Conservation (phyloP, 2,888 invertebrate species). For the Trypoxylon attenuatum region DNA sequence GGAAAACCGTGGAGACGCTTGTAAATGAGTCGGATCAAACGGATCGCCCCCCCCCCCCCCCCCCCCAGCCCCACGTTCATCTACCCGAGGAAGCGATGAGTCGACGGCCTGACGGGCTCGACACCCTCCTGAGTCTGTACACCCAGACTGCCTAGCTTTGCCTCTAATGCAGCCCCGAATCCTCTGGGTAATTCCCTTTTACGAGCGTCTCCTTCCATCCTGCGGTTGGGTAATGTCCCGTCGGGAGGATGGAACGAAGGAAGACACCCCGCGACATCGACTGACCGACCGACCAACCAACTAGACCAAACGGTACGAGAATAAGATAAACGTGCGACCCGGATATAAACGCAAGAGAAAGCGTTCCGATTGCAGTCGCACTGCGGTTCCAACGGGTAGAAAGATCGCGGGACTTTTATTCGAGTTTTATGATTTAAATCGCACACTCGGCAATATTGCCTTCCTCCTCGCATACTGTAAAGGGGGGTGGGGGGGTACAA, state of each 20-base stretch:
- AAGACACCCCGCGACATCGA: too few relatives aligned
- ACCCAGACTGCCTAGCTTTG: too few relatives aligned
- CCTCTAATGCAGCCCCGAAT: too few relatives aligned
- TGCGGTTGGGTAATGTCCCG: background rate
- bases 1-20: slow-evolving; percentile 9
- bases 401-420: slow-evolving; percentile 64
- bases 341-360: background rate
- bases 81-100: too few relatives aligned
- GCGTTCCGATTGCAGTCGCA: background rate
- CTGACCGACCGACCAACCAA: too few relatives aligned
- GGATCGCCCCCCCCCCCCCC: too few relatives aligned
- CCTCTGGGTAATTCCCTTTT: slow-evolving; percentile 45
- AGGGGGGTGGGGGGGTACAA: slow-evolving; percentile 35
- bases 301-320: too few relatives aligned
- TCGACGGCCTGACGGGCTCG: background rate
- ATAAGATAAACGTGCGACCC: too few relatives aligned
- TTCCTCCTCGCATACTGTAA: background rate
- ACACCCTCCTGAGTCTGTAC: too few relatives aligned
- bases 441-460: slow-evolving; percentile 68
- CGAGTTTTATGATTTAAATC: slow-evolving; percentile 73
- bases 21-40: slow-evolving; percentile 17
- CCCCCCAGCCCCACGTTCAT: too few relatives aligned
- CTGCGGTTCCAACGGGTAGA: slow-evolving; percentile 27
- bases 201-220: slow-evolving; percentile 37
- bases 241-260: background rate